Conservation (phyloP, 2,113 vertebrate species). For the Phoenicopterus ruber region DNA sequence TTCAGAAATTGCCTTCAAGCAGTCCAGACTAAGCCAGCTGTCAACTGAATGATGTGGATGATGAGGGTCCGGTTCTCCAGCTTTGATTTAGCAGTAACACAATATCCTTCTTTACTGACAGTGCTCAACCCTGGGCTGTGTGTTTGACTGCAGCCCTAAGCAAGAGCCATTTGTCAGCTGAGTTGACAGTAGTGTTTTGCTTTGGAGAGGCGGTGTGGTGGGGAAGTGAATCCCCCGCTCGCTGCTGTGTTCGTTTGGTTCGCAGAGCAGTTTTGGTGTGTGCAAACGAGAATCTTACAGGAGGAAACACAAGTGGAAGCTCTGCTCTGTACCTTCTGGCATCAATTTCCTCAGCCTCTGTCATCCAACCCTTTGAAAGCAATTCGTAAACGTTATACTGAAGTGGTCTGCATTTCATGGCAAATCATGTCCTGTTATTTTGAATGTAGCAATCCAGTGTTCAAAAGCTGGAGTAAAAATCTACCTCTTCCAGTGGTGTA, state of each 20-base stretch:
- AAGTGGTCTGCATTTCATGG: background rate
- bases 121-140: background rate
- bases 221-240: background rate
- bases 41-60: background rate
- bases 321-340: background rate
- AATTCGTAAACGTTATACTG: background rate
- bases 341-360: background rate
- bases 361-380: background rate
- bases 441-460: background rate
- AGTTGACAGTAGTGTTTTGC: background rate
- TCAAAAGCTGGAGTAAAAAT: background rate
- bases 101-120: background rate
- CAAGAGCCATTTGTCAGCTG: background rate
- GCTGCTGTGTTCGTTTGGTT: background rate
- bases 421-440: background rate
- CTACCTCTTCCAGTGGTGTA: background rate
- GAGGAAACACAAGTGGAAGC: background rate
- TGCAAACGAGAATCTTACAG: background rate
- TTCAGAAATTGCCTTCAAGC: background rate
- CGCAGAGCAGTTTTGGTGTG: background rate
- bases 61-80: background rate
- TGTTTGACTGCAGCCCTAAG: background rate
- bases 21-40: background rate
- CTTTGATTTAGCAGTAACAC: background rate
- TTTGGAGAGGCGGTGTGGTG: background rate